Base-by-base conservation (phyloP, 2,888 invertebrate species). In the Adineta ricciae region DNA sequence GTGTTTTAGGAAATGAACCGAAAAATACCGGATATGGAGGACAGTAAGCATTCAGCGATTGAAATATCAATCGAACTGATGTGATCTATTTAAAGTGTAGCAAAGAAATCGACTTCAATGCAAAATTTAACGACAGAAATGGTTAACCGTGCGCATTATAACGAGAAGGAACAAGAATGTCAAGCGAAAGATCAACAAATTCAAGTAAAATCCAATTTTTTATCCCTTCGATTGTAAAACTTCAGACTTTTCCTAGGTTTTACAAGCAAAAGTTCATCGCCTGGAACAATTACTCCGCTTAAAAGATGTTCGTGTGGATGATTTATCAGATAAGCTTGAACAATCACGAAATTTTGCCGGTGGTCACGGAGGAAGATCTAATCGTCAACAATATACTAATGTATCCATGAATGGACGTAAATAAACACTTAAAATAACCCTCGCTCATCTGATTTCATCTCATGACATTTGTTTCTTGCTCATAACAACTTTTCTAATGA, bases 171-270 rank as follows among this genome's bases (percentile, higher is more conserved):
- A 82, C 85, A 85, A 78, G 85, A 85, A 54, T 84, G 83, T 38
- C 82, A 64, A 14, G 85, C 85, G n/a, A 85, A 85, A 85, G 85
- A 85, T 41, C 83, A 85, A 56, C 85, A 85, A 82, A 73, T 85
- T 84, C 85, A 85, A 14, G 85, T 83, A 54, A n/a, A 11, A 24
- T 41, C n/a, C n/a, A 36, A 38, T 38, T 32, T 52, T 24, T 52
- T 41, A 41, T 38, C 4, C 46, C 21, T 0, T 19, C 27, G 41
- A 16, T 84, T 84, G 2, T 52, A 41, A 64, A 46, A 1, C 11
- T n/a, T n/a, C n/a, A n/a, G 36, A 5, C 32, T 49, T 52, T 5
- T 83, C 54, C n/a, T 46, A 36, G 84, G 83, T 85, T 73, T 84
- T 85, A 36, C 83, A 85, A 46, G 85, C 85, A 19, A 85, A 85